Evolutionary conservation across 2,113 vertebrate genomes (phyloP), one percentile per base, ranked within the genome.

Genomic region (Barnardius zonarius): DNA sequence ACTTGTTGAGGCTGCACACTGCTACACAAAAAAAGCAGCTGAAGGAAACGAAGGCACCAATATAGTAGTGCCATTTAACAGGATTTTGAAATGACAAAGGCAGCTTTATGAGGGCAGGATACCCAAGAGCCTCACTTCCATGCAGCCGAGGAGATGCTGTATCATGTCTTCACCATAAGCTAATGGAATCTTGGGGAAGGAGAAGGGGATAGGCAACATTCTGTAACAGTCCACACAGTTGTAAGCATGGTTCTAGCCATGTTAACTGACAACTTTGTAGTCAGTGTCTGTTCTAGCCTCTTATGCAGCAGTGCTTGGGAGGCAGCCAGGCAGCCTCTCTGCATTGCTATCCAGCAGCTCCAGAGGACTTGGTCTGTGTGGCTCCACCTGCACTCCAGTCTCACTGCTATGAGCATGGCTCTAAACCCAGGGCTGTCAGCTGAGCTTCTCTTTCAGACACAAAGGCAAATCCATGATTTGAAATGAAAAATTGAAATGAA

Each of bases 271-370:
- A 92, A 83, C 72, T 78, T 48, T 31, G 90, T 82, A 83, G 70
- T 33, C 70, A 41, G 90, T 3, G 6, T 23, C 76, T 92, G 64
- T 33, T 77, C 27, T 13, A 62, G 81, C 44, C 68, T 76, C 89
- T 76, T 19, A 37, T 31, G 85, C 93, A 92, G 89, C 63, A 62
- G 2, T 25, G 8, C 77, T 59, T 92, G 93, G 93, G 93, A 90
- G 77, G 90, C 86, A 63, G 93, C 90, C 90, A 95, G 82, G 70
- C 74, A 80, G 83, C 75, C 33, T 20, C 79, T 75, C 89, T 61
- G 89, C 93, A 82, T 44, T 19, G 80, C 81, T 28, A 7, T 31
- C 33, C 23, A 72, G 93, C 75, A 76, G 80, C 80, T 72, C 75
- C 57, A 30, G 84, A 18, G 9, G 9, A 22, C 73, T 57, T 16